Conservation (phyloP, 1,140 invertebrate genomes). For the Ostrea edulis region DNA sequence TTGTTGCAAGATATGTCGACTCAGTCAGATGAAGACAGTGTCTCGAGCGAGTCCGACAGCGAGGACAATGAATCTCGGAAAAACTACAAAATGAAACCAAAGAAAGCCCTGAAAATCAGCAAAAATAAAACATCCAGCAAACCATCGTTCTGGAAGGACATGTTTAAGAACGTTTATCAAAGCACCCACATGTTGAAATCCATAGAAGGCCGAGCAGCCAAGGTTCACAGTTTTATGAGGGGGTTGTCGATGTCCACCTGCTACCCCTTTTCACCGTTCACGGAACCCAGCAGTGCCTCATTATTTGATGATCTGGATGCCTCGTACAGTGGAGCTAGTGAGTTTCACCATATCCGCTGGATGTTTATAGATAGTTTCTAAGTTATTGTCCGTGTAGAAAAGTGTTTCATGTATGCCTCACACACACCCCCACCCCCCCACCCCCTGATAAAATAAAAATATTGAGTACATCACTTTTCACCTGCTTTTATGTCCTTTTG, state of each 20-base stretch:
- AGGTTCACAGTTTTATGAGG: slow-evolving; percentile 80
- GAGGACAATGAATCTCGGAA: slow-evolving; percentile 42
- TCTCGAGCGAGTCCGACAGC: slow-evolving; percentile 59
- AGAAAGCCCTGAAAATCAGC: slow-evolving; percentile 29
- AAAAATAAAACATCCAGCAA: neutral
- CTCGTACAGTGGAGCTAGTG: slow-evolving; percentile 48
- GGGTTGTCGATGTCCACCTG: slow-evolving; percentile 78
- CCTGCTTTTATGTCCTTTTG: too few species aligned
- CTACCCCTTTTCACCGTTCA: slow-evolving; percentile 79
- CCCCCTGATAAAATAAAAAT: too few species aligned
- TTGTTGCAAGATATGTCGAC: slow-evolving; percentile 61
- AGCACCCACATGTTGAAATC: slow-evolving; percentile 55
- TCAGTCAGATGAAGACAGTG: slow-evolving; percentile 66
- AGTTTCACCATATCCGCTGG: neutral
- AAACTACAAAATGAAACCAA: slow-evolving; percentile 11
- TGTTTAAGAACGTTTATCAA: slow-evolving; percentile 8
- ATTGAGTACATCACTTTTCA: too few species aligned
- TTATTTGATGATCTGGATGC: slow-evolving; percentile 47
- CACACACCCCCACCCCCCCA: too few species aligned
- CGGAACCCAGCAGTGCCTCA: slow-evolving; percentile 53
- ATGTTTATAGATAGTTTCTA: too few species aligned
- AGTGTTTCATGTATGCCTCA: too few species aligned
- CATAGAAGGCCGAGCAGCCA: slow-evolving; percentile 79
- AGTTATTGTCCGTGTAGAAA: too few species aligned
- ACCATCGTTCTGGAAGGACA: slow-evolving; percentile 36